A percentile compares a stretch with the other conserved stretches of the same genome.
Evolutionary conservation across 2,113 vertebrate species (phyloP).

Genomic region (Syrrhaptes paradoxus): DNA sequence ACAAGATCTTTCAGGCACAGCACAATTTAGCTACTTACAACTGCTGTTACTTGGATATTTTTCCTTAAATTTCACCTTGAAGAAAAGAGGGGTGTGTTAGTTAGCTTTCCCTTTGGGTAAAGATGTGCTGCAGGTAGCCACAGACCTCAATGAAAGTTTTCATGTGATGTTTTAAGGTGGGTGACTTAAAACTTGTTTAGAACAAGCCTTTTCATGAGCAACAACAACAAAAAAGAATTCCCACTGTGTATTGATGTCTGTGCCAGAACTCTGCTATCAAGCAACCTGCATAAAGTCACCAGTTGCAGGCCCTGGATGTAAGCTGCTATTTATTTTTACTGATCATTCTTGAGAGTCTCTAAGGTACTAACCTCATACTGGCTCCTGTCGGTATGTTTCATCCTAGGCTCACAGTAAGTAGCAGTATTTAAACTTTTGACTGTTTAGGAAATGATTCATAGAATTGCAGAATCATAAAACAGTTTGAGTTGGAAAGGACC

Average conservation of each 20-base stretch:
- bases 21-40: background rate
- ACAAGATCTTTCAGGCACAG: background rate
- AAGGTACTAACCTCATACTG: background rate
- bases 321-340: background rate
- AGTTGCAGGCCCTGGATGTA: background rate
- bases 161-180: background rate
- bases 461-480: too few species aligned
- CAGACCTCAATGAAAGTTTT: background rate
- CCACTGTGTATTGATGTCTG: background rate
- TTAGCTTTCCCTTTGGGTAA: background rate
- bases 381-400: background rate
- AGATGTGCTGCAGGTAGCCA: background rate
- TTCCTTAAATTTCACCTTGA: background rate
- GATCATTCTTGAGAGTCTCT: background rate
- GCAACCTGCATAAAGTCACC: background rate
- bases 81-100: background rate
- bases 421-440: background rate
- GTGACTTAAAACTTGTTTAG: background rate
- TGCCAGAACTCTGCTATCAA: background rate
- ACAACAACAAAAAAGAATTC: background rate
- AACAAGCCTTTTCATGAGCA: background rate
- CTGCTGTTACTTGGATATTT: background rate
- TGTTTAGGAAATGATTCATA: background rate
- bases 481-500: too few species aligned
- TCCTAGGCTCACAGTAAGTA: background rate